Conservation (phyloP, 1,140 invertebrate genomes). For the Tyrophagus putrescentiae region DNA sequence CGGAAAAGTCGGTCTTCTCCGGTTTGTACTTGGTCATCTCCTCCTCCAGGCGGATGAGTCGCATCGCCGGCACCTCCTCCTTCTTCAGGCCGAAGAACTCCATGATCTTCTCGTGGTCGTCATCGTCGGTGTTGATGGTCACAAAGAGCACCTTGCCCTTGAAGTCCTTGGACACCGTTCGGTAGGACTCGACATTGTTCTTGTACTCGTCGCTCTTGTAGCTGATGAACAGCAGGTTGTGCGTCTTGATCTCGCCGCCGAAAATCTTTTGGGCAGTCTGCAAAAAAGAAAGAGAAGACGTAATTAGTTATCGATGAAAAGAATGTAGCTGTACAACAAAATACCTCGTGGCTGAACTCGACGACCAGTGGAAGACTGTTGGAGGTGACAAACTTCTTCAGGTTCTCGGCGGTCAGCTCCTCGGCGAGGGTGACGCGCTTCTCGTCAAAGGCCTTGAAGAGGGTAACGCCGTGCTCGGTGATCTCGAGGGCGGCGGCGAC, state of each 20-base stretch:
- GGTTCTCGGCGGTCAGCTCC: conserved; percentile 46
- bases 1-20: conserved; percentile 51
- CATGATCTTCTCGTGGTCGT: conserved; percentile 88
- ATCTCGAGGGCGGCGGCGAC: conserved; percentile 58
- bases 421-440: conserved; percentile 60
- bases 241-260: conserved; percentile 89
- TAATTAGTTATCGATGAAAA: not conserved
- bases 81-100: conserved; percentile 98
- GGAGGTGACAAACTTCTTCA: conserved; percentile 68
- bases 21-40: conserved; percentile 99
- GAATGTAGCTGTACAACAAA: not conserved
- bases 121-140: conserved; percentile 81
- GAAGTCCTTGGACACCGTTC: conserved; percentile 68
- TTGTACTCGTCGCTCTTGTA: conserved; percentile 65
- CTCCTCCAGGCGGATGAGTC: conserved; percentile 84
- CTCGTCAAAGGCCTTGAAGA: conserved; percentile 96
- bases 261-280: conserved; percentile 90
- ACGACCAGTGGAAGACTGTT: conserved; percentile 82
- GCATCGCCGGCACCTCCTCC: conserved; percentile 73
- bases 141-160: conserved; percentile 82
- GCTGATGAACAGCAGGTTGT: conserved; percentile 84
- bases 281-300: conserved; percentile 10
- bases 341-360: conserved; percentile 82
- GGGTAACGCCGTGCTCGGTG: conserved; percentile 53
- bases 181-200: conserved; percentile 54